Conservation (phyloP, 2,888 invertebrate species). For the Caenorhabditis wallacei region DNA sequence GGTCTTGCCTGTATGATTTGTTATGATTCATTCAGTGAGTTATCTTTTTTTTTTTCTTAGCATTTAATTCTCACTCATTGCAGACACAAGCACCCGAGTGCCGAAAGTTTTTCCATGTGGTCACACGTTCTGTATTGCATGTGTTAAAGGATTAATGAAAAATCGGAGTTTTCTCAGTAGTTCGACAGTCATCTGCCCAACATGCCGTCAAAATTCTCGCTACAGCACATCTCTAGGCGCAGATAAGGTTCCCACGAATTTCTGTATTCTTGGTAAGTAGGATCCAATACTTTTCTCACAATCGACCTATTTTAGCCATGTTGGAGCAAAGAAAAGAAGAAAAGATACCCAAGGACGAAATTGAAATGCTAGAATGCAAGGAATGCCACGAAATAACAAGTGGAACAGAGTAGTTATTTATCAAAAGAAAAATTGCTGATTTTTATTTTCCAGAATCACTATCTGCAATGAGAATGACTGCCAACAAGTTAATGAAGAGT, state of each 20-base stretch:
- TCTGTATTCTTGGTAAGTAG: conserved; percentile 30
- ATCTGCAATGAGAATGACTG: conserved; percentile 17
- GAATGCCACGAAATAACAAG: conserved; percentile 6
- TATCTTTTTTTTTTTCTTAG: not conserved
- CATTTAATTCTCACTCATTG: not conserved
- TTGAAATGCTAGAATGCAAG: conserved; percentile 6
- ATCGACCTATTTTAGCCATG: conserved; percentile 24
- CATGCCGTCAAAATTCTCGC: conserved; percentile 32
- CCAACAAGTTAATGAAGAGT: not conserved
- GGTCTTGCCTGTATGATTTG: conserved; percentile 46
- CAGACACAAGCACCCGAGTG: conserved; percentile 38
- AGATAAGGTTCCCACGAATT: conserved; percentile 40
- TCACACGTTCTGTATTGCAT: conserved; percentile 41
- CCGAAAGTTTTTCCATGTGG: conserved; percentile 53
- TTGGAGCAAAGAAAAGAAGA: conserved; percentile 47
- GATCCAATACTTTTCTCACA: not conserved
- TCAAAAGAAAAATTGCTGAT: too few species aligned
- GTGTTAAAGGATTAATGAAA: conserved; percentile 21
- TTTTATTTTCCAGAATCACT: conserved; percentile 16
- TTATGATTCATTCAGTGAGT: conserved; percentile 49
- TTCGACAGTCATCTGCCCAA: conserved; percentile 32
- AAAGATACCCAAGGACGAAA: not conserved
- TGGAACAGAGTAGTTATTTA: conserved; percentile 6
- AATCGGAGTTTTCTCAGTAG: conserved; percentile 5
- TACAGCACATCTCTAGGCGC: not conserved